Evolutionary conservation across 2,113 vertebrate species (phyloP), one percentile per base, ranked within the genome.

Genomic region (Copsychus sechellarum): DNA sequence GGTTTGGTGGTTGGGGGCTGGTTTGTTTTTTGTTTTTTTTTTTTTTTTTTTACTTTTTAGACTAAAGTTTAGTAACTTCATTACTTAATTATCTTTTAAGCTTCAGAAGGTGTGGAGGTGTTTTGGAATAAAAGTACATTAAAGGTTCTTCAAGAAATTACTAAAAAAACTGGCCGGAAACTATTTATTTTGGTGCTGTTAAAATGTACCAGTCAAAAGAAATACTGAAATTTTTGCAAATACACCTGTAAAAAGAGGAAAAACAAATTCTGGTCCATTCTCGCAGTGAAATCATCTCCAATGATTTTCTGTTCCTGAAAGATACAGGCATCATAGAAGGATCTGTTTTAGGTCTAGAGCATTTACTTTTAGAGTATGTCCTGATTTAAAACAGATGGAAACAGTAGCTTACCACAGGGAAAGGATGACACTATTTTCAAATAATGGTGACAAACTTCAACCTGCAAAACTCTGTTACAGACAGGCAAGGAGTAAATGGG

Each of bases 1-100:
- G 11, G 1, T 26, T n/a, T 16, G 13, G 19, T 28, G 12, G 26
- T 4, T 56, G 11, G 5, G 26, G 7, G 9, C 2, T 1, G 4
- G 5, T 51, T 38, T 9, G 2, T 42, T 56, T 34, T 29, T 47
- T 47, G 21, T 22, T 48, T 23, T 22, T 23, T 22, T 47, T 47
- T 19, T 19, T 22, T 54, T 20, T 8, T 53, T 45, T 12, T 53
- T 38, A 34, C 3, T 25, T 77, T 51, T 38, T 47, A 51, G 47
- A 40, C 11, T 28, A 1, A 60, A 76, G 20, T 57, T 88, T 40
- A 42, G 15, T 84, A 74, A 47, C 12, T 74, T 91, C 22, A 11
- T 88, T 76, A n/a, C 12, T 60, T 31, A 19, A 56, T 36, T 81
- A 69, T 34, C 21, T 38, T 57, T 86, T 67, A 71, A n/a, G 15